Evolutionary conservation across 2,888 invertebrate genomes (phyloP).

Genomic region (Machimus atricapillus): DNA sequence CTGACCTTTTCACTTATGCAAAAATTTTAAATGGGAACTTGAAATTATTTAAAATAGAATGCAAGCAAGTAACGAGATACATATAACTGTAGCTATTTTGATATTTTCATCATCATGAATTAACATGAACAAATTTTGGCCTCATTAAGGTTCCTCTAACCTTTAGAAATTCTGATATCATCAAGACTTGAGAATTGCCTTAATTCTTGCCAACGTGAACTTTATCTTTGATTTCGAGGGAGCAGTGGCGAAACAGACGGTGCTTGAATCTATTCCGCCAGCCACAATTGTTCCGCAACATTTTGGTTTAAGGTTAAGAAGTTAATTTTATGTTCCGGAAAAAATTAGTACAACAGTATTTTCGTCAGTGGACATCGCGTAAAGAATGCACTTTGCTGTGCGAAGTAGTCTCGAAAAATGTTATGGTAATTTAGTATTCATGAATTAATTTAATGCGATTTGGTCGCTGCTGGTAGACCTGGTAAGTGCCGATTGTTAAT

Average conservation of each 20-base stretch:
- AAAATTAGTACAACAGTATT: not conserved
- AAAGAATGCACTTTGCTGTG: not conserved
- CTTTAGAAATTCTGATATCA: not conserved
- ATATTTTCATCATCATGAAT: not conserved
- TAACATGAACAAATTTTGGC: not conserved
- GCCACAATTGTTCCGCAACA: not conserved
- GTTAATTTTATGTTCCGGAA: not conserved
- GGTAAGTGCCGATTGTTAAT: not conserved
- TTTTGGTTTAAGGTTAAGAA: not conserved
- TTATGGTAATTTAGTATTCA: not conserved
- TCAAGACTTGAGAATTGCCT: not conserved
- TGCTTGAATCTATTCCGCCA: not conserved
- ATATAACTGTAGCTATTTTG: not conserved
- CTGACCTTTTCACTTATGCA: no score
- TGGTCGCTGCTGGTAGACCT: not conserved
- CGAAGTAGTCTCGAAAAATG: not conserved
- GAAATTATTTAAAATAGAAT: not conserved
- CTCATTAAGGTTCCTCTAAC: not conserved
- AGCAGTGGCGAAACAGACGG: not conserved
- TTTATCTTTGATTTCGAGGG: not conserved
- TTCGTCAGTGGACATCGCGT: not conserved
- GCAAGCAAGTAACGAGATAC: not conserved
- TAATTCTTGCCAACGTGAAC: not conserved
- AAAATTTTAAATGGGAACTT: not conserved
- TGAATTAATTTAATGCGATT: not conserved